These are phyloP conservation scores for Dicaeum eximium DNA, from an alignment of 2,113 vertebrate species.

Conservation along the genomic window DNA sequence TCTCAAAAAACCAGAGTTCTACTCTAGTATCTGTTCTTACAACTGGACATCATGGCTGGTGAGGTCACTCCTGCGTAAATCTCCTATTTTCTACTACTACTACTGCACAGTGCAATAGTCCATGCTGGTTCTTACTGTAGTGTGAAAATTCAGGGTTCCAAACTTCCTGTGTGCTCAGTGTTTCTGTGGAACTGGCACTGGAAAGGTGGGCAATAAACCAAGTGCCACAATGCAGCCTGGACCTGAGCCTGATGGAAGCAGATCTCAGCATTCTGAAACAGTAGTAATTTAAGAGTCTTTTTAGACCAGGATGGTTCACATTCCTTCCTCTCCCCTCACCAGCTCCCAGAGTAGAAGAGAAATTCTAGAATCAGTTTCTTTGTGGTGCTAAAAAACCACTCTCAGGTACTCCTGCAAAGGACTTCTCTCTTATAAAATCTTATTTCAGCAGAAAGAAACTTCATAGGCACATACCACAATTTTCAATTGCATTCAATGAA, in stretches of 20 bases:
- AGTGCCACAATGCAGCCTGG: neutral
- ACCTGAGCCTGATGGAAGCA: neutral
- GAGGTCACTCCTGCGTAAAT: neutral
- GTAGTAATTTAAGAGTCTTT: neutral
- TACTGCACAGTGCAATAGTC: neutral
- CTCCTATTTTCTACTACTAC: neutral
- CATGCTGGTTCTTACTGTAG: neutral
- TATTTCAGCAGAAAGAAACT: neutral
- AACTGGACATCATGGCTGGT: too few relatives aligned
- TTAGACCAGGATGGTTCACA: neutral
- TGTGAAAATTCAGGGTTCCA: neutral
- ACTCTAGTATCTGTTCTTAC: neutral
- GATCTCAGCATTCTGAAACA: neutral
- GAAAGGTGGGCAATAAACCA: neutral
- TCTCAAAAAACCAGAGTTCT: neutral
- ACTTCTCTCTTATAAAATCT: neutral
- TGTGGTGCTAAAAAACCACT: neutral
- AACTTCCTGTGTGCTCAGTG: neutral
- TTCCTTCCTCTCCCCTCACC: too few relatives aligned
- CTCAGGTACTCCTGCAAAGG: neutral
- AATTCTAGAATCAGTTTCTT: neutral
- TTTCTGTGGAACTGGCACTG: neutral
- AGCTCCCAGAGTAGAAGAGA: neutral
- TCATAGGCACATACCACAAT: neutral
- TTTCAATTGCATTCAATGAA: neutral